Base-by-base conservation (phyloP, 2,113 vertebrate species). In the Notarius quadriscutis region DNA sequence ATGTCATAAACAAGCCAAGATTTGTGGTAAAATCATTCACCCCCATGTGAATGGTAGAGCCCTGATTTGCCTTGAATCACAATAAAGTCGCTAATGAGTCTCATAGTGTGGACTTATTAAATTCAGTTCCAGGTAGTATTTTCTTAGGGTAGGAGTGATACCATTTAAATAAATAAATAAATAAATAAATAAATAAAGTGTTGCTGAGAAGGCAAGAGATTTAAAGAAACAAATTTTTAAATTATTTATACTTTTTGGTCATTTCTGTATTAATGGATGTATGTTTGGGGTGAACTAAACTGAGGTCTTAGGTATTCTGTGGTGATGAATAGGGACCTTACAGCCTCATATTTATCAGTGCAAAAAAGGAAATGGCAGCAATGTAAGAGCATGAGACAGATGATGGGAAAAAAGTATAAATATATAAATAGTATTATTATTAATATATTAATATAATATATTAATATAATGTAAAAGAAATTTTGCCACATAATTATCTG, bases 1-100 rank as follows among this genome's bases (percentile, higher is more conserved):
- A 81, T 62, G 57, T 60, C 55, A 81, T 60, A 81, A 81, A 81
- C 27, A 60, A 81, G 57, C 41, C 8, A 41, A 30, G 55, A 81
- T 41, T 34, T 2, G 8, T 81, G 34, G 9, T 22, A 60, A 58
- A 58, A 60, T 60, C 55, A 41, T 55, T 30, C 20, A 20, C 79
- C 18, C 57, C 79, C 17, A 12, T 62, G 14, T 7, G 2, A 55
- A 62, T 81, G 79, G 81, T 81, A 48, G 2, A 41, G 53, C n/a
- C 17, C 55, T 20, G n/a, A 7, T 60, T 81, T 30, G 17, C 53
- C 9, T 58, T 22, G 58, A 81, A 81, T 41, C 27, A 7, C 4
- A 57, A 41, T 81, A 58, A 34, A 20, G n/a, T 41, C 34, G 7
- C n/a, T 81, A 62, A 81, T 62, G 20, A 81, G 57, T 22, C 57